Conservation (phyloP, 2,888 invertebrate genomes). For the Polydrusus cervinus region DNA sequence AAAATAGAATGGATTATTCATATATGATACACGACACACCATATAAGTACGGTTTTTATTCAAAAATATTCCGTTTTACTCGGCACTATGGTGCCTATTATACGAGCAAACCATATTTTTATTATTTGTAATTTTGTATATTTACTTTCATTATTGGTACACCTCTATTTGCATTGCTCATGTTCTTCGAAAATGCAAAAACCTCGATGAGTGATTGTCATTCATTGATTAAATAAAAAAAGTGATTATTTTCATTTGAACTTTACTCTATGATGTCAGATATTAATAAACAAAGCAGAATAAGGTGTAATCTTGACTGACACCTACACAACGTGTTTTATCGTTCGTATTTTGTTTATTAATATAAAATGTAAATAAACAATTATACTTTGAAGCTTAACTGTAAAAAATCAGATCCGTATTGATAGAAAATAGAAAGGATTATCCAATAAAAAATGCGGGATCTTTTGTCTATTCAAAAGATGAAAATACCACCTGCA, state of each 20-base stretch:
- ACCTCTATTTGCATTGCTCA: too few relatives aligned
- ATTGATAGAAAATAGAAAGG: slow-evolving; percentile 4
- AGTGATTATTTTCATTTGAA: slow-evolving; percentile 12
- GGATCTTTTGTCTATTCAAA: too few relatives aligned
- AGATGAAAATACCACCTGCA: too few relatives aligned
- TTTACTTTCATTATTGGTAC: too few relatives aligned
- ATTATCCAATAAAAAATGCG: too few relatives aligned
- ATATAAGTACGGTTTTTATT: too few relatives aligned
- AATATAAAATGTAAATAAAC: slow-evolving; percentile 27
- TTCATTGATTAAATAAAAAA: not conserved
- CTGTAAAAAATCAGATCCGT: slow-evolving; percentile 22
- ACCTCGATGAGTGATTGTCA: not conserved
- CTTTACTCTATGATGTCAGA: slow-evolving; percentile 28
- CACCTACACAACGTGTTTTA: slow-evolving; percentile 24
- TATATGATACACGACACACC: too few relatives aligned
- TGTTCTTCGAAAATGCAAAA: not conserved
- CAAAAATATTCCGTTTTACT: too few relatives aligned
- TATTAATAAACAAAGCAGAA: slow-evolving; percentile 13
- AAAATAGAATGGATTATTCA: too few relatives aligned
- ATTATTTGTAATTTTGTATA: too few relatives aligned
- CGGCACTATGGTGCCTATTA: too few relatives aligned
- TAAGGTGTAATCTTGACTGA: slow-evolving; percentile 18
- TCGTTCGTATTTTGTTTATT: slow-evolving; percentile 21
- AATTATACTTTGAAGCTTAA: not conserved
- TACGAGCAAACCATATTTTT: too few relatives aligned